A percentile compares a stretch with the other conserved stretches of the same genome.
Conservation (phyloP, 1,140 invertebrate genomes). For the Rhynchophorus ferrugineus region DNA sequence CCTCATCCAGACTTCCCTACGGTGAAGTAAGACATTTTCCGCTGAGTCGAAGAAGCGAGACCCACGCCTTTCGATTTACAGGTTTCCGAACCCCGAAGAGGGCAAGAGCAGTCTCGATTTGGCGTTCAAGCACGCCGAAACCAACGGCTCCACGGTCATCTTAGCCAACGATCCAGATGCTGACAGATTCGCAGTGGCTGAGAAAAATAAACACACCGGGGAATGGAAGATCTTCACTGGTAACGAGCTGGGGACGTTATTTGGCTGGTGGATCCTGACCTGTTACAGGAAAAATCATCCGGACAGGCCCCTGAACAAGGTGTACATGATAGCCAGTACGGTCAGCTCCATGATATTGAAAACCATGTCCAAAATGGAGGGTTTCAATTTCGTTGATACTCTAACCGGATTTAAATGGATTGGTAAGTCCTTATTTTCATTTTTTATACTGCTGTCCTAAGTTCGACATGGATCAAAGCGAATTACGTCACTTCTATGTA, state of each 20-base stretch:
- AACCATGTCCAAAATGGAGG: conserved; percentile 74
- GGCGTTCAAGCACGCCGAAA: conserved; percentile 76
- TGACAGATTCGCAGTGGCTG: conserved; percentile 89
- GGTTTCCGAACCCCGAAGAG: conserved; percentile 98
- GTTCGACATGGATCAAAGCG: too few relatives aligned
- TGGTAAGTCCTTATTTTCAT: conserved; percentile 56
- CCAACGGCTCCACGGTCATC: conserved; percentile 63
- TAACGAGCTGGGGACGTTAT: conserved; percentile 91
- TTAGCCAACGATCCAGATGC: conserved; percentile 98
- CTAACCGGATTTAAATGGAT: conserved; percentile 99
- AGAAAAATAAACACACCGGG: conserved; percentile 55
- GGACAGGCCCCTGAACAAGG: conserved; percentile 44
- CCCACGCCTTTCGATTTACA: conserved; percentile 21
- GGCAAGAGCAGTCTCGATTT: conserved; percentile 81
- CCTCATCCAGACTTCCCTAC: conserved; percentile 97
- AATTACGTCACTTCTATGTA: too few relatives aligned
- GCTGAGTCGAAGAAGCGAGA: background rate
- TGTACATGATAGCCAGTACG: conserved; percentile 86
- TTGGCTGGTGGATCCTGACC: conserved; percentile 88
- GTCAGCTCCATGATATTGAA: conserved; percentile 96
- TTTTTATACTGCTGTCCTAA: too few relatives aligned
- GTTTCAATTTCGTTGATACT: conserved; percentile 85
- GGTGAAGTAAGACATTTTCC: conserved; percentile 55
- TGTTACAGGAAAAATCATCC: conserved; percentile 48
- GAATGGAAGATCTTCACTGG: conserved; percentile 91